These are phyloP conservation scores for Syngnathus acus DNA, from an alignment of 2,797 vertebrate species.

Conservation along the genomic window DNA sequence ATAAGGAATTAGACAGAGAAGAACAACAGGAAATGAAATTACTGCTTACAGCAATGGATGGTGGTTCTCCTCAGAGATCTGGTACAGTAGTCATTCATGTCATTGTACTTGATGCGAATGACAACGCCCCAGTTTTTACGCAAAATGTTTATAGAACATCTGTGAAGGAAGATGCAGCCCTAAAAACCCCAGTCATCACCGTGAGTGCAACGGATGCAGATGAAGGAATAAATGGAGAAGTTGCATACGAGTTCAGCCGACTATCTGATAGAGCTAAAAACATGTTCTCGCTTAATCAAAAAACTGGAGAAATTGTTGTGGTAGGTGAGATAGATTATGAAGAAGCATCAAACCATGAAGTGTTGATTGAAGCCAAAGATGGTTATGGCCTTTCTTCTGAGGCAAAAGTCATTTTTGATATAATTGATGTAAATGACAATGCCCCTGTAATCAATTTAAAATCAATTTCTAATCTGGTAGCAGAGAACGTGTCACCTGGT, in stretches of 20 bases:
- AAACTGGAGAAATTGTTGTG: slow-evolving; percentile 45
- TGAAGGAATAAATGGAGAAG: slow-evolving; percentile 51
- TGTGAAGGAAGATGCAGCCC: slow-evolving; percentile 30
- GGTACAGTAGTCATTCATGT: slow-evolving; percentile 35
- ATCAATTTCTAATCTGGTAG: neutral
- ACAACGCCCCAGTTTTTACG: slow-evolving; percentile 57
- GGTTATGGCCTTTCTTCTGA: slow-evolving; percentile 41
- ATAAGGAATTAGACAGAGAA: slow-evolving; percentile 62
- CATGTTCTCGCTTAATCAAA: slow-evolving; percentile 39
- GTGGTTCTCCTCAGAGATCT: slow-evolving; percentile 57
- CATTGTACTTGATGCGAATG: slow-evolving; percentile 53
- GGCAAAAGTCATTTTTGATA: slow-evolving; percentile 25
- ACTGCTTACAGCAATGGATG: slow-evolving; percentile 57
- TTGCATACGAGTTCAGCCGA: slow-evolving; percentile 46
- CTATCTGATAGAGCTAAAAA: slow-evolving; percentile 31
- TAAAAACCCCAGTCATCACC: slow-evolving; percentile 32
- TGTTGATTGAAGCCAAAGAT: slow-evolving; percentile 59
- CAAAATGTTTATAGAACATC: slow-evolving; percentile 41
- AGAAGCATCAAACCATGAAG: slow-evolving; percentile 23
- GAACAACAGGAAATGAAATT: slow-evolving; percentile 42
- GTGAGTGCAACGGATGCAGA: slow-evolving; percentile 55
- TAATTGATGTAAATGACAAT: slow-evolving; percentile 1
- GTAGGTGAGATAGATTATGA: slow-evolving; percentile 55
- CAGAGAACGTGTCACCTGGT: neutral
- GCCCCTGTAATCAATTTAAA: neutral